Conservation (phyloP, 2,113 vertebrate species). For the Neolamprologus kungweensis region DNA sequence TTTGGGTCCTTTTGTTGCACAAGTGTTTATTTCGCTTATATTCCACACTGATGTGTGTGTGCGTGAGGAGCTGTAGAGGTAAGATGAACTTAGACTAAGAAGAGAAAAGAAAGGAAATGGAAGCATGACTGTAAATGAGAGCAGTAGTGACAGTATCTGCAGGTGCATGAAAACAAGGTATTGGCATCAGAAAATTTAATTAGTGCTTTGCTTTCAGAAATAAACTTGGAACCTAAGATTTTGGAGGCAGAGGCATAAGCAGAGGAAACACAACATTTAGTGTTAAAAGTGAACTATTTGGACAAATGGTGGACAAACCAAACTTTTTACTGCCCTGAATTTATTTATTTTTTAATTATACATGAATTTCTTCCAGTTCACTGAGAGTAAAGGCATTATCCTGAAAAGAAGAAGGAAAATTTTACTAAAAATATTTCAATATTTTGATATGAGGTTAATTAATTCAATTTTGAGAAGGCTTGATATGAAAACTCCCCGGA, state of each 20-base stretch:
- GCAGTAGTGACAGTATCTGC: not conserved
- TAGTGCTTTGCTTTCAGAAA: not conserved
- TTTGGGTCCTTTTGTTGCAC: not conserved
- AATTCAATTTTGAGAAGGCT: not conserved
- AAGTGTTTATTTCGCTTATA: not conserved
- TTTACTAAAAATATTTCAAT: not conserved
- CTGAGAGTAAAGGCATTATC: not conserved
- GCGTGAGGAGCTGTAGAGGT: not conserved
- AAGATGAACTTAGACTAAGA: not conserved
- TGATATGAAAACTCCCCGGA: fast-evolving
- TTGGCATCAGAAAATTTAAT: not conserved
- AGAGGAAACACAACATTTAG: not conserved
- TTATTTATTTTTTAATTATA: not conserved
- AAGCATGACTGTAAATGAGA: not conserved
- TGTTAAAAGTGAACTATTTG: not conserved
- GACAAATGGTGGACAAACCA: not conserved
- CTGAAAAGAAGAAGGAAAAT: fast-evolving
- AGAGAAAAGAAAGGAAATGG: not conserved
- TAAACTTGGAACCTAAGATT: not conserved
- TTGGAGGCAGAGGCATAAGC: not conserved
- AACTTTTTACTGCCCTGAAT: not conserved
- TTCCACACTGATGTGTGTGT: not conserved
- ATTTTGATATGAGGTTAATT: not conserved
- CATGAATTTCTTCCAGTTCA: not conserved
- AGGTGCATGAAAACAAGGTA: not conserved